These are phyloP conservation scores for Danio choprae DNA, from an alignment of 2,797 vertebrate genomes.

Conservation along the genomic window DNA sequence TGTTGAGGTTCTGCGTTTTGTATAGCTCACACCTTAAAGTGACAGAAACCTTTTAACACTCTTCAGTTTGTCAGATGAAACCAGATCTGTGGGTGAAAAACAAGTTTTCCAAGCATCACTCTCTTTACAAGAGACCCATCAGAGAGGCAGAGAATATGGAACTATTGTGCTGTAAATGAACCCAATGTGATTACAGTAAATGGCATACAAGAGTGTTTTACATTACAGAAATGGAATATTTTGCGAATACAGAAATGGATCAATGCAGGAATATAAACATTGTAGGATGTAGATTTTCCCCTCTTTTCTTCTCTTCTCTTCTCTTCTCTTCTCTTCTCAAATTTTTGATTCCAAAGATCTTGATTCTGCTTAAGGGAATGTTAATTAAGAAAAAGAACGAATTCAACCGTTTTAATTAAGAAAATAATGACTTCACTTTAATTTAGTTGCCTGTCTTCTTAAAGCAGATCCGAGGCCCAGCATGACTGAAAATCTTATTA, in stretches of 20 bases:
- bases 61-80: conserved; percentile 3
- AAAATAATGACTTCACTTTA: conserved; percentile 49
- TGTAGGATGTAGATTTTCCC: neutral
- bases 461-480: conserved; percentile 31
- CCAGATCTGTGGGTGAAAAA: neutral
- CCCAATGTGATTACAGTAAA: conserved; percentile 8
- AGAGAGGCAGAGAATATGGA: conserved; percentile 4
- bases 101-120: conserved; percentile 7
- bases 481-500: conserved; percentile 12
- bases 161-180: conserved; percentile 2
- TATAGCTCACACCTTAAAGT: neutral
- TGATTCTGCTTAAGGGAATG: neutral
- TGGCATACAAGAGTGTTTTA: neutral
- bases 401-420: conserved; percentile 50
- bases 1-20: neutral
- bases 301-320: neutral
- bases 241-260: neutral
- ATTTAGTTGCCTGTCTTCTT: conserved; percentile 42
- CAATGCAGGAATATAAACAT: neutral
- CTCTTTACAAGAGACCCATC: conserved; percentile 12
- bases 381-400: conserved; percentile 32
- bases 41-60: neutral
- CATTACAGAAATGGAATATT: conserved; percentile 8
- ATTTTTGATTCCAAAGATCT: neutral
- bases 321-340: neutral